These are phyloP conservation scores for Pollachius pollachius DNA, from an alignment of 2,113 vertebrate species.

Conservation along the genomic window DNA sequence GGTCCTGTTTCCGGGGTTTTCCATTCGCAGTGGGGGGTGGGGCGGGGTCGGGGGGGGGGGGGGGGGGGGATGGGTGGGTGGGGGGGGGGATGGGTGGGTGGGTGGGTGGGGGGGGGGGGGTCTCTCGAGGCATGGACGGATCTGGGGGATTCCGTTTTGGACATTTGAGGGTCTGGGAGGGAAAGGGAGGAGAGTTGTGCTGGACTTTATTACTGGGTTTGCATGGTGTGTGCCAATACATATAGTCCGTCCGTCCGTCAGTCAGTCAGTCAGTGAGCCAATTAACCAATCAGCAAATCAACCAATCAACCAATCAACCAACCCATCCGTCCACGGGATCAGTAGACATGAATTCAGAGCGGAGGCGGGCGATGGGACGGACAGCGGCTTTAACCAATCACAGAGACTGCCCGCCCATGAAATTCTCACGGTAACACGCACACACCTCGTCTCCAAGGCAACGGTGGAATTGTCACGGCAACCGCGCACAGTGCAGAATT, in stretches of 20 bases:
- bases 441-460: slow-evolving; percentile 51
- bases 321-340: slow-evolving; percentile 39
- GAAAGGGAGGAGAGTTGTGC: too few species aligned
- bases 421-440: slow-evolving; percentile 53
- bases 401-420: slow-evolving; percentile 68
- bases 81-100: slow-evolving; percentile 11
- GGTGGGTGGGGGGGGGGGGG: slow-evolving; percentile 20
- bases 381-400: slow-evolving; percentile 55
- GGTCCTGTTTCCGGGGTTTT: slow-evolving; percentile 12
- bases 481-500: slow-evolving; percentile 64
- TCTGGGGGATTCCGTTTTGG: too few species aligned
- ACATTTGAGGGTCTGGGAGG: too few species aligned
- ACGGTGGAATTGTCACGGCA: slow-evolving; percentile 53
- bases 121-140: slow-evolving; percentile 17
- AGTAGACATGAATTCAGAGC: too few species aligned
- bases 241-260: too few species aligned
- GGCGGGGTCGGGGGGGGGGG: slow-evolving; percentile 13
- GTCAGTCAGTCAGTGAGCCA: too few species aligned
- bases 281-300: too few species aligned
- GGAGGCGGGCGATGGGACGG: too few species aligned
- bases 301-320: slow-evolving; percentile 20
- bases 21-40: slow-evolving; percentile 17
- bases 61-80: slow-evolving; percentile 19
- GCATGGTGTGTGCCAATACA: too few species aligned
- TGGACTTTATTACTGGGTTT: too few species aligned